Conservation (phyloP, 1,140 invertebrate species). For the Lasaia peninsularis region DNA sequence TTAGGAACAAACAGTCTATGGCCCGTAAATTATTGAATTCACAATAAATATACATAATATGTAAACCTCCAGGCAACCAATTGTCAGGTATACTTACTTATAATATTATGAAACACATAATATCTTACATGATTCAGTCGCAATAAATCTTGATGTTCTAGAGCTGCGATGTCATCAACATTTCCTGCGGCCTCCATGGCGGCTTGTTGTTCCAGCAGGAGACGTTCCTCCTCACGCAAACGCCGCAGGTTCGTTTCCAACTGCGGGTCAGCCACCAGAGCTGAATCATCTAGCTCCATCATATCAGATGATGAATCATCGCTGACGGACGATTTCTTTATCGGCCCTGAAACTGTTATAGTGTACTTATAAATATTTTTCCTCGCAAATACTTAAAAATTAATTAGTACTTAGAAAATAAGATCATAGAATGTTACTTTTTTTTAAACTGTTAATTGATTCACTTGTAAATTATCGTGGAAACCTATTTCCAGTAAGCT, state of each 20-base stretch:
- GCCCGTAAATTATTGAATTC: no score
- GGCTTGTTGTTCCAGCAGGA: slow-evolving; percentile 50
- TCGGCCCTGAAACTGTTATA: slow-evolving; percentile 82
- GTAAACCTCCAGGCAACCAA: no score
- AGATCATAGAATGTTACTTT: no score
- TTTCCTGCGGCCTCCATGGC: slow-evolving; percentile 48
- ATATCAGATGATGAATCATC: slow-evolving; percentile 96
- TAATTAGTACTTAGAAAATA: neutral
- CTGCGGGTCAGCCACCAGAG: slow-evolving; percentile 84
- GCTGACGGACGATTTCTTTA: slow-evolving; percentile 91
- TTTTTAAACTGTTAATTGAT: no score
- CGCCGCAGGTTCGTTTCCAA: slow-evolving; percentile 77
- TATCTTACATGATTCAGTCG: slow-evolving; percentile 54
- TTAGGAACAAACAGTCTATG: no score
- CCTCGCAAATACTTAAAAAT: neutral
- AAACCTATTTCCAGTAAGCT: no score
- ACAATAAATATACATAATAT: no score
- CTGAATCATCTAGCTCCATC: slow-evolving; percentile 95
- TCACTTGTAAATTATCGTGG: no score
- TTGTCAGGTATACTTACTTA: neutral
- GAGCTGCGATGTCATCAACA: slow-evolving; percentile 77
- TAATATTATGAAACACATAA: neutral
- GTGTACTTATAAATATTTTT: neutral
- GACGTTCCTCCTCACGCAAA: slow-evolving; percentile 83
- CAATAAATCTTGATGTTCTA: slow-evolving; percentile 79